Base-by-base conservation (phyloP, 1,140 invertebrate species). In the Drosophila santomea region DNA sequence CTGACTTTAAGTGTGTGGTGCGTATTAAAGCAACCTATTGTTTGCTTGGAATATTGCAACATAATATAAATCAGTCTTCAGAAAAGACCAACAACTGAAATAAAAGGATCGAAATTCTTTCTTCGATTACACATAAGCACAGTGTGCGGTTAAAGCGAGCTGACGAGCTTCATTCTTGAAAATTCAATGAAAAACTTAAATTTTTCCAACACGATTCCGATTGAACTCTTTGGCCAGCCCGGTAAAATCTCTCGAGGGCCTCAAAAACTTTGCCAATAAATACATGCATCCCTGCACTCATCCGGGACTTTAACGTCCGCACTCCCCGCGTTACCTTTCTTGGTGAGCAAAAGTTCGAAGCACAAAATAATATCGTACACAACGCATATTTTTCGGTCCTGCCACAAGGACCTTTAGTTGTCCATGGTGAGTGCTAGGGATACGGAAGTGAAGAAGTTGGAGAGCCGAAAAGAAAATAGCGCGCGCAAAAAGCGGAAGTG, bases 311-410 rank as follows among this genome's bases (percentile, higher is more conserved):
- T 28, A 38, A 38, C 35, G 38, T 6, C 12, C 32, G 45, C 17
- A 47, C 43, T 28, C 61, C 32, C 54, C 23, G 35, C 28, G 25
- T 20, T 64, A 71, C 68, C 68, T 71, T 71, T 71, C 68, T 68
- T 71, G 47, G 52, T 41, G 67, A 71, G 41, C 66, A 72, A 72
- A 84, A 84, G 76, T 85, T 84, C 81, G 80, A 84, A 84, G 60
- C 73, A 80, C 76, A 80, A 84, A 85, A 84, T 84, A 84, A 84
- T 85, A 84, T 72, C 77, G 76, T 73, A 80, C 61, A 72, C 80
- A 85, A 76, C 73, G 66, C 81, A 84, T 84, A 80, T 84, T 85
- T 84, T 80, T 83, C 50, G 60, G 44, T 83, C 67, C 58, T 83
- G 69, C 81, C 45, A 47, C 35, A 55, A 47, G 52, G 51, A 44